Base-by-base conservation (phyloP, 2,888 invertebrate species). In the Hirtodrosophila duncani region DNA sequence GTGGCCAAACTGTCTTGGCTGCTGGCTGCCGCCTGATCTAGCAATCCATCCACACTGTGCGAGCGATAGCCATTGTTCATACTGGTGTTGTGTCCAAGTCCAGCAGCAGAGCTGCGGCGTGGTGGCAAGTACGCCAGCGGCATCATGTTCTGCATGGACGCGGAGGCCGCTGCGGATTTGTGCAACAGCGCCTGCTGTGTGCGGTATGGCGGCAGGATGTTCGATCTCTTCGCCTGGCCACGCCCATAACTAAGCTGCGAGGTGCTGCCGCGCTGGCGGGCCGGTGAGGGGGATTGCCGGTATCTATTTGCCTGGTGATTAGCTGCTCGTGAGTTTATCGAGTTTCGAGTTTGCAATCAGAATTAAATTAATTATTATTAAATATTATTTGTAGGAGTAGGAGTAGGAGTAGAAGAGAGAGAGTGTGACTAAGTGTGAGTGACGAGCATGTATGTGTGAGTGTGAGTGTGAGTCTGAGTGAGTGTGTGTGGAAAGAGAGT, bases 221-320 rank as follows among this genome's bases (percentile, higher is more conserved):
- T 82, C 34, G 69, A 67, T 3, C 84, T 70, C 39, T 84, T 85
- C 33, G 64, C 67, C 72, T 50, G 53, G 36, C 75, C 75, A 24
- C 77, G 68, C 16, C 77, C 71, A 34, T 83, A 81, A 27, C 86
- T 43, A 24, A 67, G 26, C 10, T 75, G 61, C 5, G 68, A 62
- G 49, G 61, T 68, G 63, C 74, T 77, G 50, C 90, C 88, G 86
- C 90, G 89, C 81, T 89, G 89, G 67, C 90, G 88, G 71, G 89
- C 89, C 79, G 91, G 91, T 87, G 90, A 91, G 70, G 90, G 89
- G 67, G 91, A 90, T 86, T 91, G 91, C 84, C 90, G 90, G 87
- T 90, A 89, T 88, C 91, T 91, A 87, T 85, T 86, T 84, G 84
- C 85, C 85, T 85, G 85, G 83, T 85, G 85, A 85, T 89, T 86